Base-by-base conservation (phyloP, 2,113 vertebrate genomes). In the Coptodon bakossiorum region DNA sequence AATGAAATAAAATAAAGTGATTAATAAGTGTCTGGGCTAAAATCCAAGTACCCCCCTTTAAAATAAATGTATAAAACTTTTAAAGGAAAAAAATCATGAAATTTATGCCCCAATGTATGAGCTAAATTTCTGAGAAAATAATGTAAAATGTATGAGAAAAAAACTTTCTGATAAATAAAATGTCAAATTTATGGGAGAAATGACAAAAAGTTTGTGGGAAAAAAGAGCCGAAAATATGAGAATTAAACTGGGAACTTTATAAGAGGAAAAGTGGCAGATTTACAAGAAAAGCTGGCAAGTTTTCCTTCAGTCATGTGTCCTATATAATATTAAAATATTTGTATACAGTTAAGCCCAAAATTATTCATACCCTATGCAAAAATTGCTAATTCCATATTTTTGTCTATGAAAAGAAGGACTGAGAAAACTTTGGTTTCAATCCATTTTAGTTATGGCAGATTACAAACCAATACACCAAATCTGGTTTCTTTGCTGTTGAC, bases 131-230 rank as follows among this genome's bases (percentile, higher is more conserved):
- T 43, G n/a, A 45, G 13, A 73, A 43, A 45, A 22, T 3, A 40
- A 68, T 68, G 63, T 38, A 40, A 68, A 68, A 43, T 71, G 1
- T 38, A n/a, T 13, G 31, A 66, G 31, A 12, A 66, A 66, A 24
- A 66, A 38, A 1, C 59, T 34, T 63, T 13, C 2, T n/a, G 31
- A 68, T 68, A 22, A 40, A 43, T 5, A 48, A 48, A 48, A 71
- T 71, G 38, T 43, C n/a, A 43, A 9, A 16, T 43, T 71, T 43
- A 71, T 66, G 4, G 10, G 61, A 0, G n/a, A 66, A 63, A 1
- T 9, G 17, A 34, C 57, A 61, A 3, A 31, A 6, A 3, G 6
- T 10, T 1, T 10, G 5, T 4, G 1, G 0, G 1, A 8, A 36
- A 8, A 3, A 1, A 34, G 17, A 34, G 36, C 9, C 19, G 59